These are phyloP conservation scores for Hippocampus barbouri DNA, from an alignment of 2,113 vertebrate species.

Conservation along the genomic window DNA sequence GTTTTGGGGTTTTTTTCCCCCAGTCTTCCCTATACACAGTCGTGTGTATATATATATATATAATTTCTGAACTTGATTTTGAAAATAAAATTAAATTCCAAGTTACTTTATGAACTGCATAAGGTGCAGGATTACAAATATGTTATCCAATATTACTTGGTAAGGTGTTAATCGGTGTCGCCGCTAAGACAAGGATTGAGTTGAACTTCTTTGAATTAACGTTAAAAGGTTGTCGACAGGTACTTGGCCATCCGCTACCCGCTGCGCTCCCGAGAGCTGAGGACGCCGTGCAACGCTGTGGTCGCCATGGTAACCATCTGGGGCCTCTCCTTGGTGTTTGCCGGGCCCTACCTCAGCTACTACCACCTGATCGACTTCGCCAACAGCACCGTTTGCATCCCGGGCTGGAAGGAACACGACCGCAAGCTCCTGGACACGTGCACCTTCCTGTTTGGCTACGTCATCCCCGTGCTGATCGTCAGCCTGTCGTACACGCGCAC, in stretches of 20 bases:
- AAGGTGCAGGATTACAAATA: too few species aligned
- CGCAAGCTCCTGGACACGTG: slow-evolving; percentile 82
- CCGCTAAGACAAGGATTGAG: background rate
- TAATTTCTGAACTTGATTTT: too few species aligned
- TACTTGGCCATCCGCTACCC: slow-evolving; percentile 86
- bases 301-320: slow-evolving; percentile 82
- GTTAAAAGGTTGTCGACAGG: slow-evolving; percentile 51
- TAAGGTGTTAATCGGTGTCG: background rate
- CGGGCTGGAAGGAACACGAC: slow-evolving; percentile 80
- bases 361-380: slow-evolving; percentile 80
- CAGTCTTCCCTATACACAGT: too few species aligned
- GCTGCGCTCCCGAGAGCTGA: slow-evolving; percentile 77
- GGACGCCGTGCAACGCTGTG: slow-evolving; percentile 77
- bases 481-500: slow-evolving; percentile 84
- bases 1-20: too few species aligned
- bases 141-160: background rate
- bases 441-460: slow-evolving; percentile 81
- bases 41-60: too few species aligned
- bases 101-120: too few species aligned
- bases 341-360: slow-evolving; percentile 83
- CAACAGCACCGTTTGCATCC: slow-evolving; percentile 82
- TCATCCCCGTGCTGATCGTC: slow-evolving; percentile 81
- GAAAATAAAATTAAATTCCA: too few species aligned
- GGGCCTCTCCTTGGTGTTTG: slow-evolving; percentile 81
- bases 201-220: background rate